Evolutionary conservation across 2,888 invertebrate species (phyloP), one percentile per base, ranked within the genome.

Genomic region (Hydrotaea cyrtoneurina): DNA sequence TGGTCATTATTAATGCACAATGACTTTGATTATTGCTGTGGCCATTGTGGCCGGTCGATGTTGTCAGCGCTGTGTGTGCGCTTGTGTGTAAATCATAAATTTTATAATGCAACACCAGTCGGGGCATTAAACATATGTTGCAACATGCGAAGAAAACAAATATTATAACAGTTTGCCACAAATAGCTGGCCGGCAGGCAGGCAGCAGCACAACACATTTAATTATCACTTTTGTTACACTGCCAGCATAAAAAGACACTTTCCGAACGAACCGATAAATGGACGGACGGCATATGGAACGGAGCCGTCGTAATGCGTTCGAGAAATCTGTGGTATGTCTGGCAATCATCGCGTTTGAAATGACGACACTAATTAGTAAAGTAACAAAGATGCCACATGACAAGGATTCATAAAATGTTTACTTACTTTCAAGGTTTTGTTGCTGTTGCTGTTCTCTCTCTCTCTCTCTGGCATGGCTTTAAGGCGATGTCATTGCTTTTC

Each of bases 361-460:
- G 85, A 83, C 85, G 85, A 85, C 85, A 85, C 85, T 85, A 85
- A 85, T 85, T 85, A 85, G 85, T 83, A 80, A 78, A 85, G 85
- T 85, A 82, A 85, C 85, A 85, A 82, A 85, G 85, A 82, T 85
- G 82, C 82, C 85, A 85, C 85, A 85, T 85, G 85, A 85, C 85
- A 85, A 85, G 79, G 85, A 85, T 85, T 85, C 85, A 85, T 85
- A 85, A 85, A 82, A 74, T 69, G 43, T 39, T 59, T 66, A 39
- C 43, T 59, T 66, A 39, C 43, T 46, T 69, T 46, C 69, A 69
- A 46, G 69, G 55, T 74, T 55, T 55, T 31, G 7, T 2, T 55
- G 46, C n/a, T 23, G 46, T 19, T n/a, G n/a, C n/a, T n/a, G n/a
- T n/a, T n/a, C n/a, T n/a, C n/a, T 46, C 31, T 69, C 19, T 50